Base-by-base conservation (phyloP, 2,797 vertebrate genomes). In the Brachyalestes nurse region DNA sequence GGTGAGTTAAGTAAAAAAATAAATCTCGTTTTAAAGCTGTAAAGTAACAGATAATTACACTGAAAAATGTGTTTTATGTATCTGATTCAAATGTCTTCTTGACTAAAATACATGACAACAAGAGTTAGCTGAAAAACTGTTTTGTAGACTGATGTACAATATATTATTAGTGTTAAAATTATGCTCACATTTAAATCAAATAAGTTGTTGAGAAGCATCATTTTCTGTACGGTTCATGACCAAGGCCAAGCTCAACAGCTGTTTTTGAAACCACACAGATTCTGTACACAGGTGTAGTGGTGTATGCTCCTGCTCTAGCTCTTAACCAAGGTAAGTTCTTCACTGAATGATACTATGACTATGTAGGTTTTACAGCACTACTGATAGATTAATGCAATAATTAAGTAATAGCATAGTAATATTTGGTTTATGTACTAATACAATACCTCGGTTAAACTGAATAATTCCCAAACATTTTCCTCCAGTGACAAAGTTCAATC, bases 231-330 rank as follows among this genome's bases (percentile, higher is more conserved):
- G 23, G 4, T 21, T 55, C 21, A 42, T 14, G 70, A 12, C 19
- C 17, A 67, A 13, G 8, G 8, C 0, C n/a, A 19, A n/a, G 42
- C 19, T 34, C 73, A 16, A 58, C 16, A 69, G 13, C 49, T 74
- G 16, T 75, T 12, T 38, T 28, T 55, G 47, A 47, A 10, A 71
- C 65, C 80, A 67, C 60, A 40, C 72, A 97, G 96, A 92, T 96
- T 80, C 91, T 97, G 40, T 97, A 97, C 85, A 93, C 95, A 0
- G 95, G 95, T 73, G 92, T 97, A 58, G 96, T 97, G 42, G 95
- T 97, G 12, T 97, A 96, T 17, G 95, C 96, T 13, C 96, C 96
- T 1, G 95, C 96, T 1, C 81, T 97, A 82, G 96, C 96, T 2
- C 94, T 97, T 58, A 97, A 96, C 83, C 96, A 97, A 93, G 96